These are phyloP conservation scores for Thrips palmi DNA, from an alignment of 1,140 invertebrate genomes.

Conservation along the genomic window DNA sequence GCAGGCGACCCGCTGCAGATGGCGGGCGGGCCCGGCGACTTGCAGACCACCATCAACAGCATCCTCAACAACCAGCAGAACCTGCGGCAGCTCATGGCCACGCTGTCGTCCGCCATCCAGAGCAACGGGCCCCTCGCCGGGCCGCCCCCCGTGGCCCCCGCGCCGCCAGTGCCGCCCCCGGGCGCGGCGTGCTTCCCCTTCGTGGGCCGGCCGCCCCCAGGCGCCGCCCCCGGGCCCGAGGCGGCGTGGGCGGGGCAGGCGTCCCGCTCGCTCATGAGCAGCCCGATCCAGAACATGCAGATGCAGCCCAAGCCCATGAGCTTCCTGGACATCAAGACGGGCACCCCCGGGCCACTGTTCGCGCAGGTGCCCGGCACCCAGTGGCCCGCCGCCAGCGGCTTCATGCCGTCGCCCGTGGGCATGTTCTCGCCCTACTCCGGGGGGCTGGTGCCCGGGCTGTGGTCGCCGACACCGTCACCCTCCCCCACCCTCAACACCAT, in stretches of 20 bases:
- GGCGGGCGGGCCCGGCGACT: slow-evolving; percentile 17
- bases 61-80: slow-evolving; percentile 22
- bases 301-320: slow-evolving; percentile 11
- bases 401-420: slow-evolving; percentile 7
- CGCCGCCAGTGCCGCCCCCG: slow-evolving; percentile 15
- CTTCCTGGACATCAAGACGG: slow-evolving; percentile 12
- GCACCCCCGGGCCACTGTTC: neutral
- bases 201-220: slow-evolving; percentile 11
- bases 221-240: slow-evolving; percentile 10
- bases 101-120: slow-evolving; percentile 13
- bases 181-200: slow-evolving; percentile 12
- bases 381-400: slow-evolving; percentile 8
- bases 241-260: slow-evolving; percentile 4
- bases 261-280: slow-evolving; percentile 13
- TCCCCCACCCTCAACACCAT: slow-evolving; percentile 12
- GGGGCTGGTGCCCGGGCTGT: slow-evolving; percentile 7
- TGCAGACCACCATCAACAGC: slow-evolving; percentile 21
- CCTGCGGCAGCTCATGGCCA: slow-evolving; percentile 20
- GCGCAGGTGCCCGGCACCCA: neutral
- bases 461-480: slow-evolving; percentile 11
- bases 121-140: slow-evolving; percentile 7
- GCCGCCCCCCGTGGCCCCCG: slow-evolving; percentile 8
- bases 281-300: slow-evolving; percentile 13
- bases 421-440: slow-evolving; percentile 2
- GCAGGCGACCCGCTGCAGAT: slow-evolving; percentile 6